Evolutionary conservation across 2,113 vertebrate genomes (phyloP), one percentile per base, ranked within the genome.

Genomic region (Protobothrops flavoviridis): DNA sequence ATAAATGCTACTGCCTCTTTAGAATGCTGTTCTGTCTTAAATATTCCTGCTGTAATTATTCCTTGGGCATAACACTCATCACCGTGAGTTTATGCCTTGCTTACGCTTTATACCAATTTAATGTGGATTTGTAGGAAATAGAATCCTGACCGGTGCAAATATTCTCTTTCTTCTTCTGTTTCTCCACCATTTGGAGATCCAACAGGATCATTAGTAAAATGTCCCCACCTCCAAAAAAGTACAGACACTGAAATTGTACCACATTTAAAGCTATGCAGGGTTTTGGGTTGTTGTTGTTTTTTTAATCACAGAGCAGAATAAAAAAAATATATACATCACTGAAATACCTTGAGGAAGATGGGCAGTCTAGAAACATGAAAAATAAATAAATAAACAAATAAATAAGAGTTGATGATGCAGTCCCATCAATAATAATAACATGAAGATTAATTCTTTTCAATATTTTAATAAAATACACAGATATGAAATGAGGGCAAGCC

Each of bases 361-460:
- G 59, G 59, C 3, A 0, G 24, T 61, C 59, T 61, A 11, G 59
- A 61, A 61, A 29, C 59, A 61, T 4, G 8, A 61, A 9, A 8
- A 24, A 24, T 1, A 8, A 24, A 8, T 0, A 50, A 23, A 23
- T 0, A 7, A 23, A 7, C 0, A 5, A 57, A 59, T 59, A 24
- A 59, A 59, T 24, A 12, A 64, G 3, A 29, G 3, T 10, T 29
- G 59, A 29, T 64, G 24, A 3, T 29, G 10, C 10, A 53, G 53
- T 53, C 53, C 13, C 53, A 53, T 53, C 10, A 15, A 15, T 15
- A 29, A 29, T 64, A 64, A 64, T 13, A 64, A 12, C 11, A 29
- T 4, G 4, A 64, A 64, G 26, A 12, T 64, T 2, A 64, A 26
- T 64, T 64, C 9, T 64, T 64, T 64, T 10, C 9, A 29, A 26